phyloP scores from a whole-genome alignment of 2,888 invertebrate genomes.

The Strigamia transsilvanica region DNA sequence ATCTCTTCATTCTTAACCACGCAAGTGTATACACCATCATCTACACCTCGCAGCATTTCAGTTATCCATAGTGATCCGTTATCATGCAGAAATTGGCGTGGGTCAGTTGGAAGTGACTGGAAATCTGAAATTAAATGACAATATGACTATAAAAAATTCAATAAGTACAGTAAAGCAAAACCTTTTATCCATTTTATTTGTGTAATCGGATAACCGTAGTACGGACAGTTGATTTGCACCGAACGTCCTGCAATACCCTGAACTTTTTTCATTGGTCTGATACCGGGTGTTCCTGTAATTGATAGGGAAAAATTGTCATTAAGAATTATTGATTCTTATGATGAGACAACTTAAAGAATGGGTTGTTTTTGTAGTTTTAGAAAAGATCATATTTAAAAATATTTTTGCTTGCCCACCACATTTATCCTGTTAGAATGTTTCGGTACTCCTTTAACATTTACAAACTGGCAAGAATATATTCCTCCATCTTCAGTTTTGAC shows the following conservation, averaged over 20 bases:
- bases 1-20: neutral
- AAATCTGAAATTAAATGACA: neutral
- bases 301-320: neutral
- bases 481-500: slow-evolving; percentile 48
- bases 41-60: slow-evolving; percentile 11
- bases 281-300: slow-evolving; percentile 28
- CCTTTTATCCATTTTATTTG: slow-evolving; percentile 44
- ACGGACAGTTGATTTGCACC: slow-evolving; percentile 34
- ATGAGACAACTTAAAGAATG: neutral
- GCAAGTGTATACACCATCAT: slow-evolving; percentile 50
- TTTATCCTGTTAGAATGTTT: slow-evolving; percentile 48
- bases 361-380: neutral
- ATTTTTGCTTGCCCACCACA: slow-evolving; percentile 45
- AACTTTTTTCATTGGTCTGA: slow-evolving; percentile 46
- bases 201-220: slow-evolving; percentile 48
- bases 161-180: neutral
- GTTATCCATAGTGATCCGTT: slow-evolving; percentile 49
- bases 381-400: slow-evolving; percentile 12
- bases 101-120: slow-evolving; percentile 40
- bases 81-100: slow-evolving; percentile 26
- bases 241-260: slow-evolving; percentile 32
- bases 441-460: slow-evolving; percentile 30
- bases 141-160: no score
- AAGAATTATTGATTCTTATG: neutral
- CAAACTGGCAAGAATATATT: slow-evolving; percentile 29